A percentile compares a stretch with the other conserved stretches of the same genome.
Conservation (phyloP, 2,797 vertebrate genomes). For the Octomys mimax region DNA sequence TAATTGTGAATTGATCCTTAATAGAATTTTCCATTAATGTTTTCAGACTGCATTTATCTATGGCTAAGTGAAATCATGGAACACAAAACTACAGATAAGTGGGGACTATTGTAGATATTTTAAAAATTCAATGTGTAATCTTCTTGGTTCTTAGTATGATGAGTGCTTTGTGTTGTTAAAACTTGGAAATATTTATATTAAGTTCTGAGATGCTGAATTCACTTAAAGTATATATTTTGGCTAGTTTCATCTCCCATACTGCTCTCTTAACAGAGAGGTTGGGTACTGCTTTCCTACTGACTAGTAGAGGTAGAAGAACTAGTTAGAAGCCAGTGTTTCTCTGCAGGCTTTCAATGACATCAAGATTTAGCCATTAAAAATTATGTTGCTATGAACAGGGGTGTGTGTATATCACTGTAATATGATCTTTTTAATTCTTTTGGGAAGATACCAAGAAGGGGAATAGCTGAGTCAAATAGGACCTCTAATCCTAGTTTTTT, state of each 20-base stretch:
- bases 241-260: background rate
- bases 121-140: background rate
- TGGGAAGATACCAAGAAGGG: too few relatives aligned
- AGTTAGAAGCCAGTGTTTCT: background rate
- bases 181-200: background rate
- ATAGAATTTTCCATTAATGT: background rate
- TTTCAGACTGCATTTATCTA: background rate
- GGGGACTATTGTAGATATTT: background rate
- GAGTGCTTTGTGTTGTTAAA: background rate
- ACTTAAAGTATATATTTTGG: background rate
- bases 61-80: background rate
- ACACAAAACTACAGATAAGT: background rate
- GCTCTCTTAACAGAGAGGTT: background rate
- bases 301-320: background rate
- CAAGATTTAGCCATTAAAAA: background rate
- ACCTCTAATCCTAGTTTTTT: background rate
- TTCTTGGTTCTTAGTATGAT: background rate
- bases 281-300: background rate
- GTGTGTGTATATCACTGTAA: too few relatives aligned
- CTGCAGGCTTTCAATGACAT: too few relatives aligned
- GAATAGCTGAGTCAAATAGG: too few relatives aligned
- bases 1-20: background rate
- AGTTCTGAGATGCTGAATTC: background rate
- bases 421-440: too few relatives aligned
- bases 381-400: too few relatives aligned